Evolutionary conservation across 2,113 vertebrate genomes (phyloP), one percentile per base, ranked within the genome.

Genomic region (Axis porcinus): DNA sequence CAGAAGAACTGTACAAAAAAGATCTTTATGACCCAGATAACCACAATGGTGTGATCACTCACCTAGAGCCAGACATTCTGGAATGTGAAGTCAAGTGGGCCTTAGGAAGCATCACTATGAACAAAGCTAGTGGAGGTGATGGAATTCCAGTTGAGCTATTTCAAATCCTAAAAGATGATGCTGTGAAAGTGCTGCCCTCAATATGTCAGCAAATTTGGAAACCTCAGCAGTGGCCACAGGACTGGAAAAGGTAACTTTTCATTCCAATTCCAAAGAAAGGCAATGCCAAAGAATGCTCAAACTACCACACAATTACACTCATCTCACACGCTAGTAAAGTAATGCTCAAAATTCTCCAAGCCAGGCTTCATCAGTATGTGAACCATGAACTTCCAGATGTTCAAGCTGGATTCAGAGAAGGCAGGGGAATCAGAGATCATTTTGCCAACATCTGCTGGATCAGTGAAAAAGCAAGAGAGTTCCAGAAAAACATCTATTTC

Each of bases 251-350:
- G 33, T 67, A 17, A 67, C 33, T 67, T 36, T 67, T 67, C 17
- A 67, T 67, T 67, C 16, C 16, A n/a, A 36, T 67, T 33, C 4
- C 17, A 36, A 67, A 67, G 33, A 67, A n/a, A 67, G 16, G 8
- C 8, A 67, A 36, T 21, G 64, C 8, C 33, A 67, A 36, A 36
- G 64, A 67, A 5, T 36, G 33, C 33, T 67, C 64, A 19, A 67
- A 67, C 7, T 67, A n/a, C 16, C 1, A 0, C 33, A 67, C 16
- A n/a, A 1, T n/a, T 67, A 16, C 33, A 67, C 64, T n/a, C 64
- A 67, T n/a, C 33, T 67, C 64, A 36, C 64, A 67, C 0, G 2
- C 33, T 67, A 36, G 33, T 67, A 67, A 67, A 67, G 64, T 67
- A 67, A 67, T 67, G 33, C 62, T n/a, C 62, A 67, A 67, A n/a